phyloP scores from a whole-genome alignment of 2,888 invertebrate genomes.

The Stramonita haemastoma region DNA sequence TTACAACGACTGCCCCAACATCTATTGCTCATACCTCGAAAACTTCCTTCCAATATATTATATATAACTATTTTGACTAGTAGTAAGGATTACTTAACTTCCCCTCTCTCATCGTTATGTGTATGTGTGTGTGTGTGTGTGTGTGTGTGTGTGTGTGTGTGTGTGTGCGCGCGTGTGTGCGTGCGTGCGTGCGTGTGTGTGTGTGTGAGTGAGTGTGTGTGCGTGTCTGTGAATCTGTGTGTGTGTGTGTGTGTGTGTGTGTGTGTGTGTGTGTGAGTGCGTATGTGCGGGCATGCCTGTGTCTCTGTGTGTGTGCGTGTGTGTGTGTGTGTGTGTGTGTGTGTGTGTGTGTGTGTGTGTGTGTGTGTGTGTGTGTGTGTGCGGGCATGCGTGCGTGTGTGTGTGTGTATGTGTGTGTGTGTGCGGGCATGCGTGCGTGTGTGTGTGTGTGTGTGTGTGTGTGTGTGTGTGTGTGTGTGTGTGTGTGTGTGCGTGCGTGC shows the following conservation, averaged over 20 bases:
- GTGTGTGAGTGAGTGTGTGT: too few relatives aligned
- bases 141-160: background rate
- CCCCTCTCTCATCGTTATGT: background rate
- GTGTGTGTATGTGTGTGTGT: background rate
- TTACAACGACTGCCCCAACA: too few relatives aligned
- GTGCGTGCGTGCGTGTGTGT: background rate
- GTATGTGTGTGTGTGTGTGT: background rate
- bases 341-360: background rate
- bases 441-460: slow-evolving; percentile 11
- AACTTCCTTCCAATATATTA: too few relatives aligned
- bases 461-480: background rate
- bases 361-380: too few relatives aligned
- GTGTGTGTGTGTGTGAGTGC: background rate
- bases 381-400: background rate
- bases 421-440: background rate
- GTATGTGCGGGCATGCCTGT: too few relatives aligned
- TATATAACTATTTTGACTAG: too few relatives aligned
- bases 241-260: background rate
- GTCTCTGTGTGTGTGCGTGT: slow-evolving; percentile 3
- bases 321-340: background rate
- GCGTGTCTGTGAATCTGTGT: too few relatives aligned
- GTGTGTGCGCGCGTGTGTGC: background rate
- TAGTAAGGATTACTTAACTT: too few relatives aligned
- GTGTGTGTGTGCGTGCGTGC: background rate
- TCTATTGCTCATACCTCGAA: too few relatives aligned